Conservation (phyloP, 1,140 invertebrate species). For the Anastrepha ludens region DNA sequence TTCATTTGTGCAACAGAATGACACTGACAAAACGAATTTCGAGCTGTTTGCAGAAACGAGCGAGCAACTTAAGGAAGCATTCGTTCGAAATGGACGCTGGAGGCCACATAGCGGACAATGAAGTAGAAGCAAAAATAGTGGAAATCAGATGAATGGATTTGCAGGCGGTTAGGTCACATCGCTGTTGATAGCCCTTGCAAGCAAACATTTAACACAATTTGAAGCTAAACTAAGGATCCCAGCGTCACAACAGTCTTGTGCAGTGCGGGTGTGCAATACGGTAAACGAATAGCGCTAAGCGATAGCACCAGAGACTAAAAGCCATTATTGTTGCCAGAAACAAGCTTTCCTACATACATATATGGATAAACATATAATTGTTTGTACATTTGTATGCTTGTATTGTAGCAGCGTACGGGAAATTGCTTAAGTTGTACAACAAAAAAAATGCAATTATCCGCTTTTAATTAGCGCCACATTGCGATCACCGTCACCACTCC, state of each 20-base stretch:
- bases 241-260: neutral
- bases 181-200: slow-evolving; percentile 17
- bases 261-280: neutral
- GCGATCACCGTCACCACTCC: neutral
- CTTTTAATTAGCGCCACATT: slow-evolving; percentile 31
- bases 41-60: neutral
- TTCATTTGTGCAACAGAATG: neutral
- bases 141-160: neutral
- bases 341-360: neutral
- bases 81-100: neutral
- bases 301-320: neutral
- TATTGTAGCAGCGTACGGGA: neutral
- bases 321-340: neutral
- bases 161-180: slow-evolving; percentile 21
- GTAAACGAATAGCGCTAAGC: neutral
- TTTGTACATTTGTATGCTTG: neutral
- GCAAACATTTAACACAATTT: slow-evolving; percentile 51
- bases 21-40: neutral
- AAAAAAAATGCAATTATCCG: slow-evolving; percentile 50
- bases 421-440: slow-evolving; percentile 48
- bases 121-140: slow-evolving; percentile 4
- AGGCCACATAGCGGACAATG: slow-evolving; percentile 30
- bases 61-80: neutral
- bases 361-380: neutral
- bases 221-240: neutral